Evolutionary conservation across 92 coral and sea anemone genomes (phyloP), one percentile per base, ranked within the genome.

Genomic region (Heliopora coerulea): DNA sequence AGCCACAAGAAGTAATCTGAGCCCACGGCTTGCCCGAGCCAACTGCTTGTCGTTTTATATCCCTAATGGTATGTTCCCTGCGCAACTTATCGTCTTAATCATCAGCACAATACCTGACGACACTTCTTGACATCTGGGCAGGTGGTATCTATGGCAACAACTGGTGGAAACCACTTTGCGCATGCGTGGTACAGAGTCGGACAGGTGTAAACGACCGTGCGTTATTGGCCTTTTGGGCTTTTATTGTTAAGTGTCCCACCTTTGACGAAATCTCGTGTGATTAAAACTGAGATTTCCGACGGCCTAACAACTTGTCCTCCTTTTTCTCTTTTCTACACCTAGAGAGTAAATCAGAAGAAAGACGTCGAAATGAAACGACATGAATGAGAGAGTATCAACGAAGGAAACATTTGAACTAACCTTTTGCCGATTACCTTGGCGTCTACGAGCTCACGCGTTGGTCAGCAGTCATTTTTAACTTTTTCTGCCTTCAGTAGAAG

Each of bases 81-180:
- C 61, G 61, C 6, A 17, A 56, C 30, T 14, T 56, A 56, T 56
- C 61, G 28, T 8, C 61, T 15, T 56, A 56, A 56, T 56, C 61
- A 28, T 56, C 61, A 17, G 61, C 28, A 56, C 61, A 56, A 56
- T 56, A 56, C 75, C 0, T 18, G 31, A 50, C 50, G 77, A 52
- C 77, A 70, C 54, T 7, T 70, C 39, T 32, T 70, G 77, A 54
- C 77, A 70, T 46, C 25, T 54, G 42, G 37, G 50, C 77, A 70
- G 77, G 77, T 70, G 61, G 77, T 70, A 29, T 37, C 77, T 26
- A 54, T 52, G 77, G 62, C n/a, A 37, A 70, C 74, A 23, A 18
- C 77, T 28, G 77, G 77, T 70, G 77, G 77, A 35, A 57, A 35
- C 8, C 61, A 5, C 11, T 20, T 30, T 40, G 63, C 77, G 77